Conservation (phyloP, 2,888 invertebrate species). For the Dryobota labecula region DNA sequence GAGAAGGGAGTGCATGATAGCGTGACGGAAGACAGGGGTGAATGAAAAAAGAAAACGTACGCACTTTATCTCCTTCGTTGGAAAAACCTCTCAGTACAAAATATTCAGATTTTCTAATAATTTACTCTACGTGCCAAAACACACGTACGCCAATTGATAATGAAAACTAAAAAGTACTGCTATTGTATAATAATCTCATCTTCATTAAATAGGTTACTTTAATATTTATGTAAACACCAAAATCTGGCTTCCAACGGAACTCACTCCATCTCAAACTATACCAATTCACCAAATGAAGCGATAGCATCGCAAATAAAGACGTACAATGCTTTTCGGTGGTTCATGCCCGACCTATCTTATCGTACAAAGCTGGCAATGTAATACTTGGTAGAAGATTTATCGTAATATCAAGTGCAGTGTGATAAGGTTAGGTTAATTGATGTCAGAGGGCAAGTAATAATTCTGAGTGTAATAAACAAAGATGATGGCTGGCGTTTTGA, state of each 20-base stretch:
- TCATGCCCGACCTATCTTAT: conserved; percentile 26
- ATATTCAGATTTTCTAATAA: not conserved
- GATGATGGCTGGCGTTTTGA: conserved; percentile 34
- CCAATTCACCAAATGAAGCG: not conserved
- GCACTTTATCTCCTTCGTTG: not conserved
- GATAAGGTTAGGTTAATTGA: conserved; percentile 76
- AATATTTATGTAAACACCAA: conserved; percentile 43
- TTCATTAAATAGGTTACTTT: conserved; percentile 39
- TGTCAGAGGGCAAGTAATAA: conserved; percentile 77
- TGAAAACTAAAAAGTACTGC: not conserved
- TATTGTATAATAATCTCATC: conserved; percentile 17
- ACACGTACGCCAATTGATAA: conserved; percentile 17
- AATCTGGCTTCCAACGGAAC: conserved; percentile 33
- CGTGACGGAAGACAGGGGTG: too few relatives aligned
- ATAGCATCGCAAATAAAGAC: not conserved
- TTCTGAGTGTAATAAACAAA: conserved; percentile 60
- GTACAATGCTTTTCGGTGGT: conserved; percentile 48
- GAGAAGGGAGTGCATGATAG: too few relatives aligned
- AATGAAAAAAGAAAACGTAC: too few relatives aligned
- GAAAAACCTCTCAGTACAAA: not conserved
- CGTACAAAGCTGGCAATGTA: conserved; percentile 62
- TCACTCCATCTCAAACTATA: conserved; percentile 11
- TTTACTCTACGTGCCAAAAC: conserved; percentile 11
- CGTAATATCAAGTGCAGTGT: conserved; percentile 53
- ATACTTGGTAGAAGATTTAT: conserved; percentile 47